phyloP scores from a whole-genome alignment of 2,888 invertebrate species.

The Caenorhabditis drosophilae region DNA sequence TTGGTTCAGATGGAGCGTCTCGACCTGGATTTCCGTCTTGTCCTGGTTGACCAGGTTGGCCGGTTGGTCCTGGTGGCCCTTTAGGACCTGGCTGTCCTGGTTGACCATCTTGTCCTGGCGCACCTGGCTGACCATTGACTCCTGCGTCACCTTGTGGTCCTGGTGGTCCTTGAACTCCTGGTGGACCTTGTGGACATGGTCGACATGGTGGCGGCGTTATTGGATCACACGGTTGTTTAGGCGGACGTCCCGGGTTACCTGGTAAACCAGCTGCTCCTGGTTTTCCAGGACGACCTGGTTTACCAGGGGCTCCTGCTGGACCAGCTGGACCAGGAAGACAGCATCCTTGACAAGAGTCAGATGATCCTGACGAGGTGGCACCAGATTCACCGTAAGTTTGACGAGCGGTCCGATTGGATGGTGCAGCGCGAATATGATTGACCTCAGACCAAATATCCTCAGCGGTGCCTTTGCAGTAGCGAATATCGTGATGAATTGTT shows the following conservation, averaged over 20 bases:
- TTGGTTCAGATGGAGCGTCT: slow-evolving; percentile 34
- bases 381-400: slow-evolving; percentile 39
- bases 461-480: slow-evolving; percentile 65
- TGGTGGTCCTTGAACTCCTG: slow-evolving; percentile 43
- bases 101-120: slow-evolving; percentile 50
- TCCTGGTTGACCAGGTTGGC: slow-evolving; percentile 49
- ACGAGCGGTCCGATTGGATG: slow-evolving; percentile 53
- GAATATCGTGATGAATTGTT: slow-evolving; percentile 63
- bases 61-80: slow-evolving; percentile 38
- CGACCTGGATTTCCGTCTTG: slow-evolving; percentile 53
- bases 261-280: slow-evolving; percentile 43
- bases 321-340: slow-evolving; percentile 55
- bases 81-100: slow-evolving; percentile 48
- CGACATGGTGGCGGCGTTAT: slow-evolving; percentile 64
- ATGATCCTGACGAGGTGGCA: slow-evolving; percentile 10
- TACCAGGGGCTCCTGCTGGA: slow-evolving; percentile 42
- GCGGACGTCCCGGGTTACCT: slow-evolving; percentile 37
- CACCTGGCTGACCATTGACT: slow-evolving; percentile 32
- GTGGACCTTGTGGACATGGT: slow-evolving; percentile 63
- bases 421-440: slow-evolving; percentile 23
- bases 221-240: slow-evolving; percentile 60
- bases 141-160: slow-evolving; percentile 48
- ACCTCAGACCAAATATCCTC: slow-evolving; percentile 63
- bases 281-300: slow-evolving; percentile 48
- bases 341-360: slow-evolving; percentile 43